Evolutionary conservation across 2,888 invertebrate genomes (phyloP).

Genomic region (Dugesia japonica): DNA sequence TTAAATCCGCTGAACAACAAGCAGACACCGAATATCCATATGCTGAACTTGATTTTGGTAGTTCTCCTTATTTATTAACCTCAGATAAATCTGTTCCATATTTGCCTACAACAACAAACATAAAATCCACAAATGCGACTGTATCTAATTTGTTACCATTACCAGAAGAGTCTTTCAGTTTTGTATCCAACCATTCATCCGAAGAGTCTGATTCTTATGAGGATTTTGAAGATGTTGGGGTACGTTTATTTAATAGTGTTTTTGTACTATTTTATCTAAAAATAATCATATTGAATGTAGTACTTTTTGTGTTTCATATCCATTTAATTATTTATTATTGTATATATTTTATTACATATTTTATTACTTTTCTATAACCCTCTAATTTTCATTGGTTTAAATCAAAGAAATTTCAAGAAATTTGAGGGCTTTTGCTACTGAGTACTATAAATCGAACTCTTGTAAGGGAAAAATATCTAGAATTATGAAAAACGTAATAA

Average conservation of each 20-base stretch:
- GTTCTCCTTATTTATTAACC: neutral
- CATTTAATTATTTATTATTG: neutral
- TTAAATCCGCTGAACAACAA: neutral
- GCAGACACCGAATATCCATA: neutral
- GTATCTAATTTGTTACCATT: constrained; percentile 2
- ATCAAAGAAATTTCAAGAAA: no score
- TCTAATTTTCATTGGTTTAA: no score
- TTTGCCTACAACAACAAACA: neutral
- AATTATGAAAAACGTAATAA: no score
- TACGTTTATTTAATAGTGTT: neutral
- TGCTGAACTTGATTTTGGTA: neutral
- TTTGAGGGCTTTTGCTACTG: no score
- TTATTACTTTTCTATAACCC: no score
- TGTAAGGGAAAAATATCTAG: no score
- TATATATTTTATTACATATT: no score
- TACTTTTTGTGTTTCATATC: neutral
- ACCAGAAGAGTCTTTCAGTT: constrained; percentile 20
- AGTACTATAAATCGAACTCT: no score
- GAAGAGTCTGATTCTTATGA: constrained; percentile 1
- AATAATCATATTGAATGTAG: neutral
- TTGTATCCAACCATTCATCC: neutral
- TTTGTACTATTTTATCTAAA: neutral
- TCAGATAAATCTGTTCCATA: neutral
- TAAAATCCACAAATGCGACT: neutral
- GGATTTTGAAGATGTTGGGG: neutral